Evolutionary conservation across 2,888 invertebrate genomes (phyloP), one percentile per base, ranked within the genome.

Genomic region (Macrosoma leucophasiata): DNA sequence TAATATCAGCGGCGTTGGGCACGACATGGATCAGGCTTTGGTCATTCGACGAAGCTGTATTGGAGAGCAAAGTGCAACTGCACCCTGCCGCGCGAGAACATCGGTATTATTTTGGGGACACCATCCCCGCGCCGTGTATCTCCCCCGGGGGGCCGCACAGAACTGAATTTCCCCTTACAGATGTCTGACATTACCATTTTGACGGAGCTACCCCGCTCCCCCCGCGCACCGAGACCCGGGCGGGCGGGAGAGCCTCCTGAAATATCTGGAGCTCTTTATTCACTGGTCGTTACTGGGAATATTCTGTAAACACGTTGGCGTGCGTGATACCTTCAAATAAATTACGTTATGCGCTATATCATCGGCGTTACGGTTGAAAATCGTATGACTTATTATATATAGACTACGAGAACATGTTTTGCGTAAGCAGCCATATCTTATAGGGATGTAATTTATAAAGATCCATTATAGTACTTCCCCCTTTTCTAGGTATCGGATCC

Each of bases 11-110:
- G 52, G 48, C 35, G 43, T 55, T 47, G 51, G 55, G 46, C 54
- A 52, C 57, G 52, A 51, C 72, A 71, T 70, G 53, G 45, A 44
- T 43, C 36, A 38, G 46, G 37, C 48, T 60, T 52, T 55, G 56
- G 43, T 54, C 49, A 53, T 48, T 20, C 37, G n/a, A n/a, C 41
- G 43, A 29, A 36, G 30, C 33, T 33, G 29, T 32, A 39, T 20
- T 15, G 34, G 25, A 43, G 45, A 44, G 55, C 58, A 53, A 36
- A 46, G 47, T 55, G 59, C 58, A 56, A 20, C 13, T 41, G 52
- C 50, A 50, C 51, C 41, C 45, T 41, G 41, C 39, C 22, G 43
- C 36, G 30, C 19, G 22, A 40, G 39, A 37, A 41, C 33, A 29
- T 31, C 36, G 24, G 40, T 37, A 36, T 48, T 42, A 44, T 41